Evolutionary conservation across 1,140 invertebrate genomes (phyloP).

Genomic region (Drosophila serrata): DNA sequence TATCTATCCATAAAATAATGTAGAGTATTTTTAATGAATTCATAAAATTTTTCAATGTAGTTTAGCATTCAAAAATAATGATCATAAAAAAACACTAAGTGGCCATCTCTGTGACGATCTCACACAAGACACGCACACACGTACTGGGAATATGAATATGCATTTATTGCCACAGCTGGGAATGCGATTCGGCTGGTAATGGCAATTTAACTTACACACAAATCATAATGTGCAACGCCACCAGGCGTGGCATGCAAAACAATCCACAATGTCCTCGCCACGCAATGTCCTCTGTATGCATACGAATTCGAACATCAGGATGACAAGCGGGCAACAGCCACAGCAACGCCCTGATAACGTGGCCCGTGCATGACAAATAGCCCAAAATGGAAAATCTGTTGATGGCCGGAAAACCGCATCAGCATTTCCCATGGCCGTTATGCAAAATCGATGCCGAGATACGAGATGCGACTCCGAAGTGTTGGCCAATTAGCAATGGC

Average conservation of each 20-base stretch:
- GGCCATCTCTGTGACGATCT: slow-evolving; percentile 5
- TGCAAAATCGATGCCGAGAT: slow-evolving; percentile 63
- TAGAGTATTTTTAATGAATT: background rate
- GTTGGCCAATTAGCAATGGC: slow-evolving; percentile 57
- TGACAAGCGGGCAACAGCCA: slow-evolving; percentile 30
- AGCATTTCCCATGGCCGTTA: slow-evolving; percentile 25
- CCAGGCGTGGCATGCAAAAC: slow-evolving; percentile 35
- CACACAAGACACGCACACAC: no score
- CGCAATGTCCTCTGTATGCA: slow-evolving; percentile 25
- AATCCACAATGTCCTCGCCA: slow-evolving; percentile 18
- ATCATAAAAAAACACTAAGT: background rate
- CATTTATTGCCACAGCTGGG: slow-evolving; percentile 25
- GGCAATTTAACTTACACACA: slow-evolving; percentile 81
- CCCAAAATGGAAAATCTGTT: slow-evolving; percentile 80
- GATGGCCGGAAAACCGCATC: slow-evolving; percentile 69
- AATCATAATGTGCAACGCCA: slow-evolving; percentile 67
- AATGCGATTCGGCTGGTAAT: slow-evolving; percentile 74
- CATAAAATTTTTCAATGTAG: background rate
- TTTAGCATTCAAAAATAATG: slow-evolving; percentile 2
- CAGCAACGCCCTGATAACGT: slow-evolving; percentile 26
- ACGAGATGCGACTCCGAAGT: slow-evolving; percentile 31
- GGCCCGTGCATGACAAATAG: slow-evolving; percentile 69
- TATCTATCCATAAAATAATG: no score
- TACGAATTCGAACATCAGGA: slow-evolving; percentile 22
- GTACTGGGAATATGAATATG: slow-evolving; percentile 38